Conservation (phyloP, 2,797 vertebrate genomes). For the Astyanax mexicanus region DNA sequence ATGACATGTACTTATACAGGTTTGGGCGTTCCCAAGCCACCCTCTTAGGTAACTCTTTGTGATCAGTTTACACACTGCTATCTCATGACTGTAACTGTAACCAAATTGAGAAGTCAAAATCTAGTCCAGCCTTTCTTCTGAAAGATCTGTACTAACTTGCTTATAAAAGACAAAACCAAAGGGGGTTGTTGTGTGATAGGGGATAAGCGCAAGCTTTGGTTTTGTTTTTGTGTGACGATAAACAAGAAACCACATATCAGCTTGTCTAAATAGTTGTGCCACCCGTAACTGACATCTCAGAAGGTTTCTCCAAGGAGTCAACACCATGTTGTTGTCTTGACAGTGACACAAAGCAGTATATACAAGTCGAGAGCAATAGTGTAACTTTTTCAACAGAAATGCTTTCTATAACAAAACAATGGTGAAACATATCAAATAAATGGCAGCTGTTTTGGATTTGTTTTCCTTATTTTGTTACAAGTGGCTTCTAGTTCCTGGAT, state of each 20-base stretch:
- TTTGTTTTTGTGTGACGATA: slow-evolving; percentile 6
- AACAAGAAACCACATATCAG: slow-evolving; percentile 20
- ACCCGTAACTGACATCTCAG: background rate
- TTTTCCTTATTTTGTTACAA: slow-evolving; percentile 56
- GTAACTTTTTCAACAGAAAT: slow-evolving; percentile 18
- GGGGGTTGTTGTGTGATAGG: background rate
- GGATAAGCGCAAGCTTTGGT: background rate
- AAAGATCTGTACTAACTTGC: too few species aligned
- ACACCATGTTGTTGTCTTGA: slow-evolving; percentile 16
- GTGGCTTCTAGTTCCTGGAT: background rate
- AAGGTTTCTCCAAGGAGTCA: background rate
- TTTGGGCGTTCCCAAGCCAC: too few species aligned
- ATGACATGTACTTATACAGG: too few species aligned
- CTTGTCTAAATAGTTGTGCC: slow-evolving; percentile 13
- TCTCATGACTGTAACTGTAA: too few species aligned
- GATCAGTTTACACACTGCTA: too few species aligned
- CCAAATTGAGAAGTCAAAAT: too few species aligned
- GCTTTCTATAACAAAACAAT: slow-evolving; percentile 10
- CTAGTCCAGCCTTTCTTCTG: slow-evolving; percentile 38
- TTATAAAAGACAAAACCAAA: too few species aligned
- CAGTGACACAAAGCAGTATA: slow-evolving; percentile 10
- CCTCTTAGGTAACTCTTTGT: too few species aligned
- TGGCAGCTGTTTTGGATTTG: slow-evolving; percentile 32
- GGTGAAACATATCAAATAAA: background rate
- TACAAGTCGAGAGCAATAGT: slow-evolving; percentile 9